Percentiles rank a stretch among this genome's conserved stretches.
Conservation (phyloP, 2,113 vertebrate genomes). For the Aegithalos caudatus region DNA sequence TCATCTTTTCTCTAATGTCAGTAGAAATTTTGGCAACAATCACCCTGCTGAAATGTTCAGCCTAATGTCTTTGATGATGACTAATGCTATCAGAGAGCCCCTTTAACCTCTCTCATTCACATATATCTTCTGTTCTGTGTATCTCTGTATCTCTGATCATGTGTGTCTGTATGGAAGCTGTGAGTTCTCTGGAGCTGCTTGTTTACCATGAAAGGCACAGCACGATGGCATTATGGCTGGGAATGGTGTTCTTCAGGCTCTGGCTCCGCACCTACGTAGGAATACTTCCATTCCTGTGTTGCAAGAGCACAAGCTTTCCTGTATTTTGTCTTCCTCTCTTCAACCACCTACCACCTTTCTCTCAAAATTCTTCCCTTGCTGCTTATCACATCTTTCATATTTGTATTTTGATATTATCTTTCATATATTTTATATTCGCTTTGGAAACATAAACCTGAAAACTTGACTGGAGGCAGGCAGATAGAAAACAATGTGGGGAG, state of each 20-base stretch:
- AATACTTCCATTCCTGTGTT: not conserved
- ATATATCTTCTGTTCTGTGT: not conserved
- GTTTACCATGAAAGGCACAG: not conserved
- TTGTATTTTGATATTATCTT: not conserved
- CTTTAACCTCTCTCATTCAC: not conserved
- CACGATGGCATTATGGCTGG: not conserved
- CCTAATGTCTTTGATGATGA: not conserved
- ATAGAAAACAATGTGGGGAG: not conserved
- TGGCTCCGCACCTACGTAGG: rapidly evolving
- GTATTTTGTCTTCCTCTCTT: not conserved
- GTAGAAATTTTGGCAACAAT: not conserved
- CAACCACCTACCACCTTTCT: not conserved
- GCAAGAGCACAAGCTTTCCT: not conserved
- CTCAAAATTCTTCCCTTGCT: not conserved
- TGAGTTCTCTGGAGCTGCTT: not conserved
- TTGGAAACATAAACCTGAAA: not conserved
- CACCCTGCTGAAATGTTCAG: not conserved
- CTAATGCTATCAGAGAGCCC: not conserved
- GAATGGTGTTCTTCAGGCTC: not conserved
- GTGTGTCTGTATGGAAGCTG: not conserved
- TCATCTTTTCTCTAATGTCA: not conserved
- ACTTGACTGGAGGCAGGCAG: not conserved
- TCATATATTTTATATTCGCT: not conserved
- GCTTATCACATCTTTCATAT: not conserved
- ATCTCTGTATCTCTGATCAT: not conserved